Evolutionary conservation across 2,888 invertebrate genomes (phyloP).

Genomic region (Pristionchus japonicus): DNA sequence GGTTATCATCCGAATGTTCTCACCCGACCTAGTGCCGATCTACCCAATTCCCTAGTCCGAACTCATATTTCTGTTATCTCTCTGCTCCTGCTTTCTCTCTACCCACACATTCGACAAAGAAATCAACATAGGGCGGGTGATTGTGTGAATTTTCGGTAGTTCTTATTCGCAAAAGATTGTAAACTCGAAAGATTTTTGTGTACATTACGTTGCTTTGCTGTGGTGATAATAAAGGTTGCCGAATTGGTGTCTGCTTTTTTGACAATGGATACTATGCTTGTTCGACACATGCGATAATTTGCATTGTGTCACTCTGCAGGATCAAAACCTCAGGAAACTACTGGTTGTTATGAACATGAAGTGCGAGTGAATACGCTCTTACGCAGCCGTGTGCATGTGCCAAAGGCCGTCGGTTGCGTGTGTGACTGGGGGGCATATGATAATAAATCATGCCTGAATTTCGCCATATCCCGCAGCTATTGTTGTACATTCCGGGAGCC

Average conservation of each 20-base stretch:
- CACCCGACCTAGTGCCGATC: too few relatives aligned
- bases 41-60: not conserved
- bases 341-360: too few relatives aligned
- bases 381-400: too few relatives aligned
- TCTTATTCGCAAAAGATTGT: not conserved
- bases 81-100: not conserved
- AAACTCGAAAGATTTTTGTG: constrained; percentile 18
- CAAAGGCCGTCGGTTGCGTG: too few relatives aligned
- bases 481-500: not conserved
- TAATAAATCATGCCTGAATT: not conserved
- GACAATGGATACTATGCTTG: too few relatives aligned
- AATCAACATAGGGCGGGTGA: constrained; percentile 27
- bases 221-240: constrained; percentile 18
- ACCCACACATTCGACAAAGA: not conserved
- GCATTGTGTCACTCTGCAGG: too few relatives aligned
- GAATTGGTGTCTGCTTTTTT: too few relatives aligned
- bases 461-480: not conserved
- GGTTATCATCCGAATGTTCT: too few relatives aligned
- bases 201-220: constrained; percentile 9
- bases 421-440: too few relatives aligned
- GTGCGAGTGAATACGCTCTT: too few relatives aligned
- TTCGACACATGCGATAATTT: too few relatives aligned
- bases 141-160: not conserved
- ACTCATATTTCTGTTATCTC: not conserved
- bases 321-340: too few relatives aligned